These are phyloP conservation scores for Euzophera pinguis DNA, from an alignment of 2,888 invertebrate species.

Conservation along the genomic window DNA sequence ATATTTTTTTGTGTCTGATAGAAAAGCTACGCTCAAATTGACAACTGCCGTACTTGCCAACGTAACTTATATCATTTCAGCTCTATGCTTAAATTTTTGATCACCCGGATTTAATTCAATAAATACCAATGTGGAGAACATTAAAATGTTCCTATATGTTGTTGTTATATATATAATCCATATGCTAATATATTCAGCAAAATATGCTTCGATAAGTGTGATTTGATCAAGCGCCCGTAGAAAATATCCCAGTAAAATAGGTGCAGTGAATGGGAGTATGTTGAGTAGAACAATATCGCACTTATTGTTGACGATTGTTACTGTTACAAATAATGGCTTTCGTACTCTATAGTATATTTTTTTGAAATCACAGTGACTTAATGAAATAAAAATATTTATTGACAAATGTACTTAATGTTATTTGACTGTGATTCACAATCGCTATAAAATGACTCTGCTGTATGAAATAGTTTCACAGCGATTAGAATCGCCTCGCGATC, in stretches of 20 bases:
- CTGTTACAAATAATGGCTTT: conserved; percentile 24
- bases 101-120: background rate
- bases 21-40: background rate
- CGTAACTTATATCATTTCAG: background rate
- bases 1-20: background rate
- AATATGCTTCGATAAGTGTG: background rate
- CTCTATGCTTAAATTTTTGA: background rate
- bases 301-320: conserved; percentile 17
- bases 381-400: conserved; percentile 19
- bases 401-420: conserved; percentile 16
- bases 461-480: background rate
- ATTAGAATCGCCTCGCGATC: background rate
- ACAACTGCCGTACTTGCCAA: background rate
- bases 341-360: conserved; percentile 26
- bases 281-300: background rate
- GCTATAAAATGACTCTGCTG: conserved; percentile 6
- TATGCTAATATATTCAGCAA: background rate
- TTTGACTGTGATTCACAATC: conserved; percentile 11
- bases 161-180: background rate
- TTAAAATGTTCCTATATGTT: background rate
- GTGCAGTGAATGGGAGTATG: background rate
- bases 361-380: background rate
- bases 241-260: background rate
- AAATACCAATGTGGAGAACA: background rate
- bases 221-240: background rate